Percentiles rank a stretch among this genome's conserved stretches.
Conservation (phyloP, 2,113 vertebrate species). For the Pterocles gutturalis region DNA sequence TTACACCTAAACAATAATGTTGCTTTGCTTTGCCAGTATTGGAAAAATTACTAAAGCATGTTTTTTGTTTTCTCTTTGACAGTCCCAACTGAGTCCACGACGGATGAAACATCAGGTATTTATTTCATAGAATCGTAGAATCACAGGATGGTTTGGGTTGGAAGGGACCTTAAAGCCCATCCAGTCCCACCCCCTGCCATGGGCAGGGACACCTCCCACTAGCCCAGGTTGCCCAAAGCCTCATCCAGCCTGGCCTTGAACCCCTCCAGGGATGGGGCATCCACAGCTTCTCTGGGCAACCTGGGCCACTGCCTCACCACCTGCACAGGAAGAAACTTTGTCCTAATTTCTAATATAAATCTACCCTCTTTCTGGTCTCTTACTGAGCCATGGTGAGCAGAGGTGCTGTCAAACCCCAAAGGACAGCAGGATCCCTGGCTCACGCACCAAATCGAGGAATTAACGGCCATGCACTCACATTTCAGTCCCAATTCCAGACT, state of each 20-base stretch:
- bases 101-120: not conserved
- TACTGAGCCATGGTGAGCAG: not conserved
- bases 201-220: no score
- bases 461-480: not conserved
- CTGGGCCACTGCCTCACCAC: no score
- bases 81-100: fast-evolving
- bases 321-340: no score
- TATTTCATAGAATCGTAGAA: no score
- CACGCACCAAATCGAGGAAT: fast-evolving
- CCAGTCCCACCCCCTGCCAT: no score
- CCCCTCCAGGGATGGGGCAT: no score
- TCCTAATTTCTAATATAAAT: no score
- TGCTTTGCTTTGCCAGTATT: not conserved
- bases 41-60: not conserved
- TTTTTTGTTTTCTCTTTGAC: not conserved
- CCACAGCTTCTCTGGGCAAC: no score
- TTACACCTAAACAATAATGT: not conserved
- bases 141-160: no score
- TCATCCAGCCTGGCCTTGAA: no score
- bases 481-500: not conserved
- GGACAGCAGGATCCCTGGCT: not conserved
- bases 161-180: no score
- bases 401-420: not conserved
- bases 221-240: no score
- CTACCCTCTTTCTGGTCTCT: not conserved